Evolutionary conservation across 2,888 invertebrate species (phyloP).

Genomic region (Dendrolimus houi): DNA sequence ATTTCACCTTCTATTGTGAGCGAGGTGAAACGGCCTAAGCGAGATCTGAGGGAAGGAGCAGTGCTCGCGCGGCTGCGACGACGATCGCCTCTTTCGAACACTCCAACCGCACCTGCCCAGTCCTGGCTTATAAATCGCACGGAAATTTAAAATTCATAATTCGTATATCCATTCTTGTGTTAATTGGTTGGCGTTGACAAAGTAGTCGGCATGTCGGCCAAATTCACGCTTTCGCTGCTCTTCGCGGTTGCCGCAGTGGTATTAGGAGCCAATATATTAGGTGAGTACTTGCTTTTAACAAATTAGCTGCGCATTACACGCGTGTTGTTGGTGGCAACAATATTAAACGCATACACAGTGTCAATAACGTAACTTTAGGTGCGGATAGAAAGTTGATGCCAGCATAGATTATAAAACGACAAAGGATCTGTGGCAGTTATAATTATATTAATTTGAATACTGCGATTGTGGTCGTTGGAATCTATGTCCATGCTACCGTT

Average conservation of each 20-base stretch:
- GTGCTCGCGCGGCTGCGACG: constrained; percentile 52
- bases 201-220: constrained; percentile 50
- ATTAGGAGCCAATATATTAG: constrained; percentile 59
- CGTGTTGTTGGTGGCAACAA: background rate
- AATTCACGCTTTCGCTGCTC: constrained; percentile 49
- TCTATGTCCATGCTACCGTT: background rate
- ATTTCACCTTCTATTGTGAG: constrained; percentile 75
- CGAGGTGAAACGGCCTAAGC: constrained; percentile 61
- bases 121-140: constrained; percentile 33
- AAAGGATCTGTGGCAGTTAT: background rate
- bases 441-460: constrained; percentile 1
- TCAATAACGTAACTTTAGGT: background rate
- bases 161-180: constrained; percentile 15
- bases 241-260: constrained; percentile 37
- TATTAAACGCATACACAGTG: no score
- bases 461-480: background rate
- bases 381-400: background rate
- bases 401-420: background rate
- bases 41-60: constrained; percentile 66
- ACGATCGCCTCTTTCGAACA: constrained; percentile 49
- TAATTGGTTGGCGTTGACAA: constrained; percentile 17
- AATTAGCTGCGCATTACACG: constrained; percentile 7
- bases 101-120: constrained; percentile 16
- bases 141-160: constrained; percentile 34
- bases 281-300: constrained; percentile 45